Evolutionary conservation across 2,888 invertebrate genomes (phyloP), one percentile per base, ranked within the genome.

Genomic region (Apodemia duryi): DNA sequence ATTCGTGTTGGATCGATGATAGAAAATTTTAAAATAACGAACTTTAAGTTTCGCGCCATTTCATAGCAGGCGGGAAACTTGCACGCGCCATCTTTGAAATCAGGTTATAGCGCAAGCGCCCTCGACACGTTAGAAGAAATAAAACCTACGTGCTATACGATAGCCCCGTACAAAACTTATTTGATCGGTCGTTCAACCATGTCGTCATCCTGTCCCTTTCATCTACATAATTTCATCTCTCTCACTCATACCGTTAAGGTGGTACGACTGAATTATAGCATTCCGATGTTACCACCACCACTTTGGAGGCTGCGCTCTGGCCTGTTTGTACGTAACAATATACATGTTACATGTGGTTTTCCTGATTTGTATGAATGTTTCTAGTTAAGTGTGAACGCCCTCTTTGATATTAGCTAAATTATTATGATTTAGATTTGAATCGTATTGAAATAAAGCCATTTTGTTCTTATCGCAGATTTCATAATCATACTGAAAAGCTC

Each of bases 161-260:
- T 84, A 85, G 84, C 82, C 76, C 81, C 82, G 86, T 84, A 88
- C 88, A 85, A 88, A 85, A 89, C 90, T 90, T 89, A 90, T 91
- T 90, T 91, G 91, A 91, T 89, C 89, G 91, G 91, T 90, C 91
- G 89, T 91, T 91, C 90, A 91, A 91, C 91, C 90, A 86, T 86
- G 85, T 84, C 86, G 83, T 74, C 76, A 72, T 72, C 74, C 72
- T 74, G 68, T 83, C 81, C 74, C 80, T 69, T 71, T 87, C 80
- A 69, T 70, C 67, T 78, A 65, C 70, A 77, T 82, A 77, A 71
- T 72, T 73, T 71, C 72, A 76, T 88, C 88, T 75, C 84, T 66
- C 72, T 89, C 83, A 61, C 80, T 74, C 90, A 82, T 85, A 90
- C 90, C 90, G 91, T 91, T 91, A 90, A 87, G 81, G 87, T 86